These are phyloP conservation scores for Vicugna pacos DNA, from an alignment of 2,113 vertebrate species.

Conservation along the genomic window DNA sequence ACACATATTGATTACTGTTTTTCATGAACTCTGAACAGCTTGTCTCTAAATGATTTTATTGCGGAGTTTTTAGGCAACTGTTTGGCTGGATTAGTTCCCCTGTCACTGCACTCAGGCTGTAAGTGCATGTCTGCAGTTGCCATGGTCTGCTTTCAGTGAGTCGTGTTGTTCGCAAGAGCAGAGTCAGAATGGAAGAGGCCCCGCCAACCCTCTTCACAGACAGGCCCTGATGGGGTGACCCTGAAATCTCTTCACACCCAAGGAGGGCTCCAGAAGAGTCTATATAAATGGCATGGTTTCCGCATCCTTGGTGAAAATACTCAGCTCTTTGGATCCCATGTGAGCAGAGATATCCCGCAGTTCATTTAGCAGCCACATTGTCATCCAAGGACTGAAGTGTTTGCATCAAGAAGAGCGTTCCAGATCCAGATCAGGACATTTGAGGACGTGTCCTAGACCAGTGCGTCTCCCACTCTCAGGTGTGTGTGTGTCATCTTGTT, in stretches of 20 bases:
- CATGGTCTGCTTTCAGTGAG: neutral
- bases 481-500: neutral
- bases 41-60: slow-evolving; percentile 70
- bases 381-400: neutral
- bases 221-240: neutral
- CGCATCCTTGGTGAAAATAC: neutral
- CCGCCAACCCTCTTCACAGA: neutral
- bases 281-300: neutral
- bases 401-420: neutral
- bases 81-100: neutral
- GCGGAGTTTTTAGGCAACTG: slow-evolving; percentile 68
- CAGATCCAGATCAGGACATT: neutral
- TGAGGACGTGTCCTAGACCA: neutral
- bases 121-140: neutral
- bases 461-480: neutral
- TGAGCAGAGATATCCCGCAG: neutral
- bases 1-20: slow-evolving; percentile 82
- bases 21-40: slow-evolving; percentile 69
- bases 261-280: neutral
- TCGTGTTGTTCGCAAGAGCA: neutral
- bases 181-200: neutral
- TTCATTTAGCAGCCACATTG: neutral
- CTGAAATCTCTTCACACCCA: neutral
- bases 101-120: slow-evolving; percentile 6
- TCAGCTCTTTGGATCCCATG: neutral